These are phyloP conservation scores for Trachemys scripta DNA, from an alignment of 2,113 vertebrate genomes.

Conservation along the genomic window DNA sequence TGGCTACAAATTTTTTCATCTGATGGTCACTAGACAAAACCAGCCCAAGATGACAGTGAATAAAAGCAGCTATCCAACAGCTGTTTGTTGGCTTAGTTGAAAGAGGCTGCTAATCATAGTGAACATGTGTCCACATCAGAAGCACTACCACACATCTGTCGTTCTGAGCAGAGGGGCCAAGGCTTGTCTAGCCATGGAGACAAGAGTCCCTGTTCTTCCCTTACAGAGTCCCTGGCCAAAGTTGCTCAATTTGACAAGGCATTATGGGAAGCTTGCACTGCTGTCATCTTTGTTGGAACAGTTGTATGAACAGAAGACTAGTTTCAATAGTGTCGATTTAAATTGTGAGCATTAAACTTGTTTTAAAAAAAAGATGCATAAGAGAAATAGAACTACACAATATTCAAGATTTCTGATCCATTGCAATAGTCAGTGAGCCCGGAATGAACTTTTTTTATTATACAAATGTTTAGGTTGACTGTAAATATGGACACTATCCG, in stretches of 20 bases:
- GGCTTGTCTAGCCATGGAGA: neutral
- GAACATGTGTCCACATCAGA: neutral
- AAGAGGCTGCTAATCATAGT: neutral
- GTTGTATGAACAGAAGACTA: neutral
- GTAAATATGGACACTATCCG: neutral
- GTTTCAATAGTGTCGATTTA: accelerated
- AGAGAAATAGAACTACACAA: neutral
- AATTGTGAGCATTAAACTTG: neutral
- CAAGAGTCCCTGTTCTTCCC: neutral
- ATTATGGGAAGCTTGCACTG: neutral
- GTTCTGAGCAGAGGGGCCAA: neutral
- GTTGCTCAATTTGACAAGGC: accelerated
- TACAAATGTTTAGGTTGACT: neutral
- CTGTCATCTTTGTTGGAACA: neutral
- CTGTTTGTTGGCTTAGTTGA: neutral
- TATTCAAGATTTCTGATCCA: neutral
- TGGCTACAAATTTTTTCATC: neutral
- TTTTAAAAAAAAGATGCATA: neutral
- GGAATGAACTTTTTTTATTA: neutral
- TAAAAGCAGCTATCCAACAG: neutral
- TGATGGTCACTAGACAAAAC: neutral
- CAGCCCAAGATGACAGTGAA: neutral
- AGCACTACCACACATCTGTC: neutral
- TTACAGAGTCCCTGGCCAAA: neutral
- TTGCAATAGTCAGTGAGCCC: neutral